Evolutionary conservation across 2,888 invertebrate species (phyloP), one percentile per base, ranked within the genome.

Genomic region (Allophyes oxyacanthae): DNA sequence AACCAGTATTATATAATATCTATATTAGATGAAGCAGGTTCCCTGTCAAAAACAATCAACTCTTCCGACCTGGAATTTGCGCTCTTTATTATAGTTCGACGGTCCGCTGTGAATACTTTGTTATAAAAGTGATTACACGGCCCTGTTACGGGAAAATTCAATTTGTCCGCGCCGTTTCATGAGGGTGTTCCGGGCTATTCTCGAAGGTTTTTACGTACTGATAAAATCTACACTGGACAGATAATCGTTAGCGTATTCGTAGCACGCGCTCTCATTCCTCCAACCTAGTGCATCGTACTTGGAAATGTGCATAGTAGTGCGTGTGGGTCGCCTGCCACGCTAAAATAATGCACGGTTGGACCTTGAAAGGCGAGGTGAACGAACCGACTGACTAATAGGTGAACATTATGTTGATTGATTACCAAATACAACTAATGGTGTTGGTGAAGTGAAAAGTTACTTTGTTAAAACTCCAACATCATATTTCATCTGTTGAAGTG

Each of bases 181-280:
- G 79, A 82, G 83, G 83, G 88, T 86, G 88, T 84, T 2, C 2
- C 20, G 20, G 85, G 82, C 78, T 71, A 77, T 83, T 82, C 82
- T 80, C 78, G 75, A 72, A 78, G 82, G 82, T 81, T 87, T 86
- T 80, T 79, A 82, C 75, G 78, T 78, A 75, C 71, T 77, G 89
- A 91, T 91, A 85, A 78, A 77, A 91, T 91, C 90, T 83, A 83
- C 78, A 79, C 77, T 84, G 77, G 77, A 82, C 79, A 82, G 83
- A 84, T 81, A 84, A 83, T 77, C 78, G 82, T 78, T 82, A 82
- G 82, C 66, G 85, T 85, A 93, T 93, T 89, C 93, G 78, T 74
- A 86, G 88, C 93, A 92, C 92, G 93, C 85, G 88, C 83, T 83
- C 88, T 82, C 89, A 87, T 91, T 91, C 89, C 87, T 84, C 82